These are phyloP conservation scores for Oostethus manadensis DNA, from an alignment of 2,113 vertebrate genomes.

Conservation along the genomic window DNA sequence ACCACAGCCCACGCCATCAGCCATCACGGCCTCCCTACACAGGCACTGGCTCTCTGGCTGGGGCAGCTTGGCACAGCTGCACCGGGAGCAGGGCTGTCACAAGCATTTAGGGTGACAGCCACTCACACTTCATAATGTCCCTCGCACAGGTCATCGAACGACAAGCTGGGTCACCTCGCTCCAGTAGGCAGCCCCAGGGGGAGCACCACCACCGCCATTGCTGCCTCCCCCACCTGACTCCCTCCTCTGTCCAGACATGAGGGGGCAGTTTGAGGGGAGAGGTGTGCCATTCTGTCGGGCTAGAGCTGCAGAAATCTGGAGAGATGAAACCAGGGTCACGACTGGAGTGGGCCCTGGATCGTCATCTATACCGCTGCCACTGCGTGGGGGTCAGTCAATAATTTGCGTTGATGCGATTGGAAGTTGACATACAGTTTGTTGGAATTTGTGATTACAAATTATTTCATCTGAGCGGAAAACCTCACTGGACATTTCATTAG, in stretches of 20 bases:
- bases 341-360: constrained; percentile 17
- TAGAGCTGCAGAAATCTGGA: constrained; percentile 11
- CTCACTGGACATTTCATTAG: no score
- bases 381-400: constrained; percentile 16
- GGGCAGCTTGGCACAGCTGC: constrained; percentile 92
- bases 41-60: constrained; percentile 62
- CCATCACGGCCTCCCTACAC: constrained; percentile 26
- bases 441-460: neutral
- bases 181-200: constrained; percentile 76
- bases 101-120: constrained; percentile 91
- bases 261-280: constrained; percentile 54
- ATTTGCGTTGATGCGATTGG: constrained; percentile 2
- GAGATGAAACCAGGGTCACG: constrained; percentile 28
- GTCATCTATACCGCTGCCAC: constrained; percentile 24
- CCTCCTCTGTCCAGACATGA: constrained; percentile 17
- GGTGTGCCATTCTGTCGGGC: constrained; percentile 28
- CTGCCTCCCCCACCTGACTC: constrained; percentile 18
- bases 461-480: no score
- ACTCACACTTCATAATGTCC: constrained; percentile 99
- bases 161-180: constrained; percentile 93
- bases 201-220: constrained; percentile 41
- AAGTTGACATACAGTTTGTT: neutral
- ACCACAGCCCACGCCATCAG: constrained; percentile 23
- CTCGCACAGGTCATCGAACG: constrained; percentile 97
- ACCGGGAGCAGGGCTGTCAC: constrained; percentile 94